These are phyloP conservation scores for Gastracanthus pulcherrimus DNA, from an alignment of 2,888 invertebrate genomes.

Conservation along the genomic window DNA sequence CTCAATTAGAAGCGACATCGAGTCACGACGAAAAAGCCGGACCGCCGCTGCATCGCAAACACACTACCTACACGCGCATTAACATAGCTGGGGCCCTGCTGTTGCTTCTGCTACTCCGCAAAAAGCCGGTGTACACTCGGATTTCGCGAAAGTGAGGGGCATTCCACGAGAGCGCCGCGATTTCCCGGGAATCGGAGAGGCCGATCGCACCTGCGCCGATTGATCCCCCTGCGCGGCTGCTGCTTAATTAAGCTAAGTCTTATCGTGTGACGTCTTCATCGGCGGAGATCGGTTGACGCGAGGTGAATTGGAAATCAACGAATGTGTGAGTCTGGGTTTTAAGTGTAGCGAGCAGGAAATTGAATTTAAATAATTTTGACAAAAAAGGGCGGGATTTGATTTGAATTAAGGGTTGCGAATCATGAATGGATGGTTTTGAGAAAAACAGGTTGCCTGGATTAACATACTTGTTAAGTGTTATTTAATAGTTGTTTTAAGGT, in stretches of 20 bases:
- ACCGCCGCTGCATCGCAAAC: neutral
- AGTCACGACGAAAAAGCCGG: neutral
- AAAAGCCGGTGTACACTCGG: slow-evolving; percentile 4
- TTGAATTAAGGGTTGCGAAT: no score
- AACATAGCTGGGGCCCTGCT: slow-evolving; percentile 11
- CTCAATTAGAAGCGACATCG: slow-evolving; percentile 28
- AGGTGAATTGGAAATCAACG: slow-evolving; percentile 35
- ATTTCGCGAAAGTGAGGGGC: slow-evolving; percentile 24
- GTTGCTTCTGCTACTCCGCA: no score
- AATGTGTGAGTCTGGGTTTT: no score
- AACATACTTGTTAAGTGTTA: no score
- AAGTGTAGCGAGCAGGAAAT: neutral
- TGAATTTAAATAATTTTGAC: slow-evolving; percentile 35
- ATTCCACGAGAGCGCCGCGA: slow-evolving; percentile 13
- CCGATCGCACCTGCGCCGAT: slow-evolving; percentile 1
- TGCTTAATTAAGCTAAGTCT: neutral
- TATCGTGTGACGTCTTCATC: slow-evolving; percentile 38
- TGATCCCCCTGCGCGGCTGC: neutral
- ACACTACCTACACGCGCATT: slow-evolving; percentile 14
- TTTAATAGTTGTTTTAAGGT: no score
- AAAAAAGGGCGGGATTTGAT: neutral
- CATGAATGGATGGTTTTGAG: no score
- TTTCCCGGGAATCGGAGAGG: slow-evolving; percentile 29
- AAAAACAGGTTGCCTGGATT: no score
- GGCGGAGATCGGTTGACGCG: slow-evolving; percentile 8